A percentile compares a stretch with the other conserved stretches of the same genome.
Evolutionary conservation across 2,888 invertebrate species (phyloP).

Genomic region (Sphaeridia pumilis): DNA sequence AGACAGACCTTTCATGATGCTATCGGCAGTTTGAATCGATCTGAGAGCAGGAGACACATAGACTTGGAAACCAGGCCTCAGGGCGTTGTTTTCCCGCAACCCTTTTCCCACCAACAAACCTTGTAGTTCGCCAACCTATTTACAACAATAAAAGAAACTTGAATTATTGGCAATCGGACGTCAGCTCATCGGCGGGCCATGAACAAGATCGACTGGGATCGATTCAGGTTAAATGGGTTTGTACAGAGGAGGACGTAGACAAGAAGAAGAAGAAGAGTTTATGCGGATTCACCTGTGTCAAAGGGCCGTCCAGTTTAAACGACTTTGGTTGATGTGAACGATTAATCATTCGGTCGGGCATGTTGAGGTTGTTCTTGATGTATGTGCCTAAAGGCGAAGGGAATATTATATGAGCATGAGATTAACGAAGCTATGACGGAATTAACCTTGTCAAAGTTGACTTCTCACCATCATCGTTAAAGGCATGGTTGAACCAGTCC

Average conservation of each 20-base stretch:
- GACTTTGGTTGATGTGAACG: conserved; percentile 56
- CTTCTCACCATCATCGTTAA: conserved; percentile 50
- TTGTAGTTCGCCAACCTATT: conserved; percentile 63
- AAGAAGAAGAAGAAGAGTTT: too few relatives aligned
- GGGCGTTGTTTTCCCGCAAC: conserved; percentile 47
- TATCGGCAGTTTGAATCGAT: conserved; percentile 71
- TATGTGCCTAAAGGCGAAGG: conserved; percentile 43
- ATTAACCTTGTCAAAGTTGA: too few relatives aligned
- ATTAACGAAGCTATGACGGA: too few relatives aligned
- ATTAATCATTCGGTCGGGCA: conserved; percentile 67
- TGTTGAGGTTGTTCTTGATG: conserved; percentile 75
- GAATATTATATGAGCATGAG: too few relatives aligned
- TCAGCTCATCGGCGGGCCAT: too few relatives aligned
- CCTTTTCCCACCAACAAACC: conserved; percentile 74
- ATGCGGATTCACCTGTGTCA: conserved; percentile 71
- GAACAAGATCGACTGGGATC: too few relatives aligned
- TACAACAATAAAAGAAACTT: too few relatives aligned
- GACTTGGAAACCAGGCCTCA: conserved; percentile 47
- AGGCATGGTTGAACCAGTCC: conserved; percentile 73
- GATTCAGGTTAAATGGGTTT: too few relatives aligned
- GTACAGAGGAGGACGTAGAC: too few relatives aligned
- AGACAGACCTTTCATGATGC: conserved; percentile 43
- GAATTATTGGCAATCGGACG: too few relatives aligned
- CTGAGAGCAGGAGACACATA: conserved; percentile 81
- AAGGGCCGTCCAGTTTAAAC: conserved; percentile 73